Evolutionary conservation across 2,113 vertebrate species (phyloP).

Genomic region (Gallinago jamesoni): DNA sequence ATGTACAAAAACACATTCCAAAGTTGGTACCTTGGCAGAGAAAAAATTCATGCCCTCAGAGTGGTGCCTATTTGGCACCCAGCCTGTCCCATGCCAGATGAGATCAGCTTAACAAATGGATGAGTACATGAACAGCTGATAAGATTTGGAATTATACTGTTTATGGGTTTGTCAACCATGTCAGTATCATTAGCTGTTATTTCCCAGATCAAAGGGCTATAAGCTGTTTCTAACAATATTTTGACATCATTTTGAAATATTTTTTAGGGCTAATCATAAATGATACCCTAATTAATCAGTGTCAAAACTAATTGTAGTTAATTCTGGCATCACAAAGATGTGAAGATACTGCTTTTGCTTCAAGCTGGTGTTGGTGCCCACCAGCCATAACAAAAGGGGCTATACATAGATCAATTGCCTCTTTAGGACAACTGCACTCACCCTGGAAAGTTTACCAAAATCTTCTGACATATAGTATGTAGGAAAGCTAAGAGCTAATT

Average conservation of each 20-base stretch:
- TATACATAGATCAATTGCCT: not conserved
- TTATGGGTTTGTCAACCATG: not conserved
- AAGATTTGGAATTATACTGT: not conserved
- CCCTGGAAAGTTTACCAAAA: not conserved
- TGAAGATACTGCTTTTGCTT: not conserved
- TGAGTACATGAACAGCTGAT: not conserved
- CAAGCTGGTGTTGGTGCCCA: not conserved
- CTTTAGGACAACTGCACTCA: not conserved
- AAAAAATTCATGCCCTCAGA: not conserved
- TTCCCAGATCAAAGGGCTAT: not conserved
- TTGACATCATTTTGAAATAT: not conserved
- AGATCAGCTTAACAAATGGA: not conserved
- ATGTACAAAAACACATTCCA: not conserved
- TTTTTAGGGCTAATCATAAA: not conserved
- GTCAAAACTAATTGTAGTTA: not conserved
- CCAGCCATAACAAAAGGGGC: not conserved
- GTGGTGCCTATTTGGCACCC: not conserved
- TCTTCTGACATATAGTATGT: not conserved
- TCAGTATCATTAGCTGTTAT: not conserved
- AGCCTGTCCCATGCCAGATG: not conserved
- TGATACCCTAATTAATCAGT: not conserved
- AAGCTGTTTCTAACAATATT: not conserved
- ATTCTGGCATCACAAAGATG: not conserved
- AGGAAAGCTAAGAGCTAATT: not conserved
- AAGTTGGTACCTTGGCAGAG: not conserved